Base-by-base conservation (phyloP, 2,888 invertebrate genomes). In the Agriotes lineatus region DNA sequence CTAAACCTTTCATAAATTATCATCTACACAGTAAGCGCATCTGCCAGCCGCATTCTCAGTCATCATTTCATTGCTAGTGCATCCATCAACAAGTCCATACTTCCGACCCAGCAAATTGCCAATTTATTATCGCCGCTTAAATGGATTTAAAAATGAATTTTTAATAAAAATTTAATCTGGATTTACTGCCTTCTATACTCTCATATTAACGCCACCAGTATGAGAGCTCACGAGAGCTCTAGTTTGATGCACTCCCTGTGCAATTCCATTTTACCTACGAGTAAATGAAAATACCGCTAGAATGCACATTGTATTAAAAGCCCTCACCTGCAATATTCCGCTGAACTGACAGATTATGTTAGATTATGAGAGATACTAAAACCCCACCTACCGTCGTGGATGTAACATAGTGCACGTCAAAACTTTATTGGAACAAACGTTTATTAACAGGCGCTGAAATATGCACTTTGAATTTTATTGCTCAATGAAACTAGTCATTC, bases 1-100 rank as follows among this genome's bases (percentile, higher is more conserved):
- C 42, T 54, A 63, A 79, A 81, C 81, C 81, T 80, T 79, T 78
- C 76, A 78, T 77, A 80, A 81, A 81, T 81, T 81, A 79, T 80
- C 75, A 79, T 78, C 77, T 74, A 73, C n/a, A n/a, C 74, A 59
- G 25, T 74, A 77, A 75, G 77, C 77, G 76, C 77, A 75, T 74
- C 75, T 78, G 78, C 74, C 76, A 77, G 71, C 74, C 75, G 75
- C 77, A 78, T 76, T 74, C 77, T 75, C 77, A 76, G 75, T 79
- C 80, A 80, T 79, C 79, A 78, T 79, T 79, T 76, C 74, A 75
- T 73, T 74, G 74, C 72, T 75, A 72, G 74, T 77, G 77, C 78
- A 78, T 74, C 77, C 71, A 71, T 66, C 70, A 76, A 73, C 72
- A 71, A 74, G 69, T 70, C 72, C 39, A 69, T 56, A 56, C 70